Evolutionary conservation across 2,797 vertebrate species (phyloP).

Genomic region (Poeciliopsis presidionis): DNA sequence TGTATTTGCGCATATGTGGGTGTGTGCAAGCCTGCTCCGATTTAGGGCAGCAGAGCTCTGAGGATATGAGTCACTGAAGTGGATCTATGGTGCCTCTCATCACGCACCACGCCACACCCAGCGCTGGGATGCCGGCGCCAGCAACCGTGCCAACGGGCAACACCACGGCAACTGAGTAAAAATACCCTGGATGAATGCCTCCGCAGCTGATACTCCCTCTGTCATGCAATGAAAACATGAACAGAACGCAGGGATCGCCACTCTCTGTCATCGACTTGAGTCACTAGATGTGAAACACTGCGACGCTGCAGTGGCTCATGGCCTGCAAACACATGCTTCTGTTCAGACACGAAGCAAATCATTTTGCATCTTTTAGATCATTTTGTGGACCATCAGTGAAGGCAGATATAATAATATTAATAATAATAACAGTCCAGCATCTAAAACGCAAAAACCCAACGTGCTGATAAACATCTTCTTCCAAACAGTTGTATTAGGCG

Average conservation of each 20-base stretch:
- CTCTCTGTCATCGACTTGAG: slow-evolving; percentile 6
- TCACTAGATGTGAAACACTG: slow-evolving; percentile 7
- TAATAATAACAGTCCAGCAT: slow-evolving; percentile 1
- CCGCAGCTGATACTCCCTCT: slow-evolving; percentile 59
- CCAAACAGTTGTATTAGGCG: slow-evolving; percentile 5
- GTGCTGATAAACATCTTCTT: background rate
- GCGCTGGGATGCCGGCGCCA: slow-evolving; percentile 62
- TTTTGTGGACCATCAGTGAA: slow-evolving; percentile 29
- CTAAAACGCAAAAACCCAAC: slow-evolving; percentile 20
- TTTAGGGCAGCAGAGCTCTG: slow-evolving; percentile 80
- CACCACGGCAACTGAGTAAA: slow-evolving; percentile 79
- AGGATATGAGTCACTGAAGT: slow-evolving; percentile 81
- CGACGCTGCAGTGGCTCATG: background rate
- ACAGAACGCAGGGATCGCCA: slow-evolving; percentile 13
- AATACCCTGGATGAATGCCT: slow-evolving; percentile 75
- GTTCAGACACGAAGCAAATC: background rate
- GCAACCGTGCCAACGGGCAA: slow-evolving; percentile 70
- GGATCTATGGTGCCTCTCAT: slow-evolving; percentile 64
- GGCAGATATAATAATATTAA: background rate
- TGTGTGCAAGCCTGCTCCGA: slow-evolving; percentile 56
- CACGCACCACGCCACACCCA: slow-evolving; percentile 61
- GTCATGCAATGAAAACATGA: slow-evolving; percentile 26
- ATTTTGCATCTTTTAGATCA: background rate
- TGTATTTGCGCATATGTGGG: slow-evolving; percentile 29
- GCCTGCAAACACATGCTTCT: slow-evolving; percentile 16